phyloP scores from a whole-genome alignment of 2,888 invertebrate genomes.

The Drosophila yooni region DNA sequence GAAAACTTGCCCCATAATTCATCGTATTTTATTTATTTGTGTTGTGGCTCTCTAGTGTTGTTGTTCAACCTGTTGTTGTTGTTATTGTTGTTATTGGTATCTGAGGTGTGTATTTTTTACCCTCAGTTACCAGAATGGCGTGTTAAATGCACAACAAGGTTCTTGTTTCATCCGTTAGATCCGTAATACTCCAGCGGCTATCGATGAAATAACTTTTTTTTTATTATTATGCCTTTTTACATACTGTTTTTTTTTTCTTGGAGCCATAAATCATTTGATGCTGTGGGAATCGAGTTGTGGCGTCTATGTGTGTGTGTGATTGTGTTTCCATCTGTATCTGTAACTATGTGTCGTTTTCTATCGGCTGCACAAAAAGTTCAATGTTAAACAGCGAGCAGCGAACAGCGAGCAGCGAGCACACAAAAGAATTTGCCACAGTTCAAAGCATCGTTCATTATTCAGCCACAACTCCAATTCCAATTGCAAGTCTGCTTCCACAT shows the following conservation, averaged over 20 bases:
- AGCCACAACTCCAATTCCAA: slow-evolving; percentile 27
- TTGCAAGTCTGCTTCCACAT: slow-evolving; percentile 37
- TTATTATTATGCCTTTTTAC: slow-evolving; percentile 70
- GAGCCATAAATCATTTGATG: slow-evolving; percentile 75
- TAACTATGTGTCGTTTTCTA: slow-evolving; percentile 45
- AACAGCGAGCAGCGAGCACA: slow-evolving; percentile 36
- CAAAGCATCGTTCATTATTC: slow-evolving; percentile 78
- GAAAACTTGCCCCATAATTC: slow-evolving; percentile 79
- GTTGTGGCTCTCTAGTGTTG: slow-evolving; percentile 26
- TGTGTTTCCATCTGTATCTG: slow-evolving; percentile 35
- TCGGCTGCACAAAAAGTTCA: slow-evolving; percentile 69
- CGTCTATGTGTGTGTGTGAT: slow-evolving; percentile 5
- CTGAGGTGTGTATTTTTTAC: slow-evolving; percentile 52
- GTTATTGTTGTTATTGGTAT: slow-evolving; percentile 35
- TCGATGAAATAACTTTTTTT: slow-evolving; percentile 59
- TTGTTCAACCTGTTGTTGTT: slow-evolving; percentile 34
- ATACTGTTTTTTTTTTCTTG: slow-evolving; percentile 42
- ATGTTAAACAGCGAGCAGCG: slow-evolving; percentile 61
- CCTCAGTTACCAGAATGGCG: slow-evolving; percentile 49
- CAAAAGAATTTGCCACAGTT: slow-evolving; percentile 79
- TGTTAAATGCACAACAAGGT: slow-evolving; percentile 80
- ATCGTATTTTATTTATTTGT: slow-evolving; percentile 71
- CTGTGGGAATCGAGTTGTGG: slow-evolving; percentile 71
- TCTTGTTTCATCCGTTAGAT: slow-evolving; percentile 80
- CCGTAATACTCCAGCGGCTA: slow-evolving; percentile 68